Evolutionary conservation across 2,113 vertebrate species (phyloP).

Genomic region (Pluvialis apricaria): DNA sequence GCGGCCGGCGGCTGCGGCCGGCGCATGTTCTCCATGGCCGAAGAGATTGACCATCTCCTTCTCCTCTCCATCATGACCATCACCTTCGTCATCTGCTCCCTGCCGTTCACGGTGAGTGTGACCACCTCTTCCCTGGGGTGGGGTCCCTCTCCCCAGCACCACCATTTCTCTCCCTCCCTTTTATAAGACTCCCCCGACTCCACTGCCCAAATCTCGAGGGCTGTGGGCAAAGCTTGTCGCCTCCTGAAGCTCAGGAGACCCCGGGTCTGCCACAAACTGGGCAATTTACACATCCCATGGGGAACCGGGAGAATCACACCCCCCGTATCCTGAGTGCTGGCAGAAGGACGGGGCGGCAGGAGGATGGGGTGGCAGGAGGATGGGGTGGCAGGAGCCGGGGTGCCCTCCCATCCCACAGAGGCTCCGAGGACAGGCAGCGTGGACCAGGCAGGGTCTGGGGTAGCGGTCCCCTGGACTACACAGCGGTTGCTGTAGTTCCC

Average conservation of each 20-base stretch:
- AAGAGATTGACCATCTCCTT: conserved; percentile 92
- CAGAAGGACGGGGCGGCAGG: background rate
- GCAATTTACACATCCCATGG: background rate
- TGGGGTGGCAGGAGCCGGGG: background rate
- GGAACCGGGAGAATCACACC: fast-evolving
- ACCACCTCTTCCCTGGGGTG: fast-evolving
- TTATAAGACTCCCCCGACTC: fast-evolving
- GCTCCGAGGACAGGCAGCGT: fast-evolving
- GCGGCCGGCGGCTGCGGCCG: background rate
- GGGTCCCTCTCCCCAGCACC: too few relatives aligned
- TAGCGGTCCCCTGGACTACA: background rate
- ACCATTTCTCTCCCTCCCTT: fast-evolving
- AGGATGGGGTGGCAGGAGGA: background rate
- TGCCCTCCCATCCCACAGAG: background rate
- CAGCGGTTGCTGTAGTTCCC: fast-evolving
- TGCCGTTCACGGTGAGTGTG: conserved; percentile 90
- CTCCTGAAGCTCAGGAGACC: background rate
- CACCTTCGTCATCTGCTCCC: conserved; percentile 89
- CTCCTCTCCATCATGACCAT: conserved; percentile 91
- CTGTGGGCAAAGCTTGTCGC: background rate
- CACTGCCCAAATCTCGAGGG: background rate
- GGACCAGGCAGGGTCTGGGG: background rate
- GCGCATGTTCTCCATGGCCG: conserved; percentile 71
- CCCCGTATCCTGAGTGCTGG: background rate
- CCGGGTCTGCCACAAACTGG: background rate